Percentiles rank a stretch among this genome's conserved stretches.
Evolutionary conservation across 1,140 invertebrate species (phyloP).

Genomic region (Calliphora vicina): DNA sequence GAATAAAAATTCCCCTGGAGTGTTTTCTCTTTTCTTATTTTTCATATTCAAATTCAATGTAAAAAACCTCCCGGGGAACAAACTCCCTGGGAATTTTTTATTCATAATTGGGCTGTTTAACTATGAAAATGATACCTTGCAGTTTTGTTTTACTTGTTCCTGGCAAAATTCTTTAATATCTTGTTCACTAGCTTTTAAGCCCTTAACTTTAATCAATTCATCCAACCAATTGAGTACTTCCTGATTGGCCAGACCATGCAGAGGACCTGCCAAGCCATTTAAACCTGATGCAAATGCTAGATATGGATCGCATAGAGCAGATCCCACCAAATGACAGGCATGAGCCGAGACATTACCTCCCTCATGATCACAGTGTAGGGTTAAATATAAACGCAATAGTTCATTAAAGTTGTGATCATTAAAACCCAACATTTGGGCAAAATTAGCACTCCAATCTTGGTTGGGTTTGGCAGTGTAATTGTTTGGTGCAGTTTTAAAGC

Average conservation of each 20-base stretch:
- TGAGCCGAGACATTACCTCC: constrained; percentile 96
- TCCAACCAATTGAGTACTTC: constrained; percentile 88
- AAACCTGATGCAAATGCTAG: constrained; percentile 93
- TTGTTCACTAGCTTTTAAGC: constrained; percentile 85
- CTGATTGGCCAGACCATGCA: constrained; percentile 96
- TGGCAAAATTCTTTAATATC: constrained; percentile 76
- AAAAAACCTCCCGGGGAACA: too few species aligned
- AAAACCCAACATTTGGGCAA: constrained; percentile 91
- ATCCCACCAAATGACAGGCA: constrained; percentile 93
- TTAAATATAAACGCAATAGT: constrained; percentile 92
- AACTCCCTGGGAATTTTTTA: too few species aligned
- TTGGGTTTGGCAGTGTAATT: constrained; percentile 87
- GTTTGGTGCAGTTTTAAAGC: constrained; percentile 84
- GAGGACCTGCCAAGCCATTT: constrained; percentile 93
- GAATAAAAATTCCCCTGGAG: too few species aligned
- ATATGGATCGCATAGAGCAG: constrained; percentile 94
- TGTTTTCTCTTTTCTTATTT: too few species aligned
- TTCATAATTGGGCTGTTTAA: too few species aligned
- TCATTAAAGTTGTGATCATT: constrained; percentile 88
- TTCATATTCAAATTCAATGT: too few species aligned
- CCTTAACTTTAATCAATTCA: constrained; percentile 81
- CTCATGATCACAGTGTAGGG: constrained; percentile 95
- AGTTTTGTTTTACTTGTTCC: background rate
- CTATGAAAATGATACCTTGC: background rate
- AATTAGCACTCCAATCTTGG: constrained; percentile 96